Base-by-base conservation (phyloP, 2,888 invertebrate species). In the Sarcophaga carnaria region DNA sequence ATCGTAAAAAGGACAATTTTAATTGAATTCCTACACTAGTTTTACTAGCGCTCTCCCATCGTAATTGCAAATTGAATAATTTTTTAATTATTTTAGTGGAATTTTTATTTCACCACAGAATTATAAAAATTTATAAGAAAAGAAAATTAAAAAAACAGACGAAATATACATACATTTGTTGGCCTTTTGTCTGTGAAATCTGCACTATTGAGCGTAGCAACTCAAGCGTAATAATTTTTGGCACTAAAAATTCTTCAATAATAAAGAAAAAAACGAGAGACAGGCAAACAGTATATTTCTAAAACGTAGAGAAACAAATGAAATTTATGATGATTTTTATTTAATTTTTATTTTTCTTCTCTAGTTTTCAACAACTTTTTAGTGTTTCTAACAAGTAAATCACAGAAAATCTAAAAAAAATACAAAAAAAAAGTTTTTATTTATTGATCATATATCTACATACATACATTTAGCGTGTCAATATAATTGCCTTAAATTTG, bases 161-260 rank as follows among this genome's bases (percentile, higher is more conserved):
- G 37, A 37, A 37, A 37, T 37, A 37, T 6, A 37, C 4, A 27
- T 2, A 10, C 8, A 37, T 37, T 37, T 37, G 2, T 37, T 37
- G 37, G 37, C 8, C 37, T 37, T 37, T 37, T 37, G 37, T 37
- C 37, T 37, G 37, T 37, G 37, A 37, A 54, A 14, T 54, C 54
- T 54, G 17, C 5, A 17, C 17, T 17, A 17, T 3, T 54, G 54
- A 10, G 10, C 17, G 1, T 54, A 54, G 64, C 74, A 77, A 83
- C 17, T 86, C 80, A 80, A 69, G 83, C 83, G 83, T 80, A 86
- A 78, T 80, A 78, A 49, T 77, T 86, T 74, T 83, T 86, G 86
- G 86, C 86, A 83, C 74, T 70, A 66, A 69, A 63, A 66, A 12
- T 17, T 8, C 37, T 45, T 64, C 74, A 80, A 78, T 80, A 74